phyloP scores from a whole-genome alignment of 2,113 vertebrate species.

The Pangasianodon hypophthalmus region DNA sequence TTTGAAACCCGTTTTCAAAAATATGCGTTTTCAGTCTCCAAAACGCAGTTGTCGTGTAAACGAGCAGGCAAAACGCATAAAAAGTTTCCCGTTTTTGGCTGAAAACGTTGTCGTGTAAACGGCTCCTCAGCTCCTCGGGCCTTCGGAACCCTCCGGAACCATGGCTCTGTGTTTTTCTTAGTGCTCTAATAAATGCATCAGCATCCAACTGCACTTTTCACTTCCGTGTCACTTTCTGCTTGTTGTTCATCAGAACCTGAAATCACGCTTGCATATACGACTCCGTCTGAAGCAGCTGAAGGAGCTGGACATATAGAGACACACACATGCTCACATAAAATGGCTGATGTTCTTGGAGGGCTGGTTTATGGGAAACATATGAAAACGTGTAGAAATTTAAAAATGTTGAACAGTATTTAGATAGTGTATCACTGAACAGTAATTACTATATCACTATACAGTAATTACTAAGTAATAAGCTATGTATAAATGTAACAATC shows the following conservation, averaged over 20 bases:
- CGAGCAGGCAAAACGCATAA: no score
- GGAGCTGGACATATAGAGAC: neutral
- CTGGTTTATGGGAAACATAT: slow-evolving; percentile 29
- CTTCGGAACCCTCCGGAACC: neutral
- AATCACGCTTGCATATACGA: neutral
- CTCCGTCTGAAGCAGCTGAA: neutral
- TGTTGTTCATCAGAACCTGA: neutral
- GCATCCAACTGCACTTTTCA: neutral
- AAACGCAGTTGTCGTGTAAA: no score
- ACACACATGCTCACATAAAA: neutral
- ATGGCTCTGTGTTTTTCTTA: no score
- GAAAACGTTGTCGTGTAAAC: no score
- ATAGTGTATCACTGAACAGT: neutral
- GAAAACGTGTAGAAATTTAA: neutral
- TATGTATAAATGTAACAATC: neutral
- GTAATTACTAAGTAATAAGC: neutral
- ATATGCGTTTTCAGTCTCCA: no score
- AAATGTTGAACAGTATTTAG: neutral
- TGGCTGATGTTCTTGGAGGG: neutral
- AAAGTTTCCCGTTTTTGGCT: no score
- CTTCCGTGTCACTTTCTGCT: neutral
- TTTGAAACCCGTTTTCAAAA: no score
- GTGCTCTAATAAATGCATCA: neutral
- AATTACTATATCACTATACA: no score
- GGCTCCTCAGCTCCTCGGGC: neutral